Percentiles rank a stretch among this genome's conserved stretches.
Evolutionary conservation across 2,113 vertebrate genomes (phyloP).

Genomic region (Talpa occidentalis): DNA sequence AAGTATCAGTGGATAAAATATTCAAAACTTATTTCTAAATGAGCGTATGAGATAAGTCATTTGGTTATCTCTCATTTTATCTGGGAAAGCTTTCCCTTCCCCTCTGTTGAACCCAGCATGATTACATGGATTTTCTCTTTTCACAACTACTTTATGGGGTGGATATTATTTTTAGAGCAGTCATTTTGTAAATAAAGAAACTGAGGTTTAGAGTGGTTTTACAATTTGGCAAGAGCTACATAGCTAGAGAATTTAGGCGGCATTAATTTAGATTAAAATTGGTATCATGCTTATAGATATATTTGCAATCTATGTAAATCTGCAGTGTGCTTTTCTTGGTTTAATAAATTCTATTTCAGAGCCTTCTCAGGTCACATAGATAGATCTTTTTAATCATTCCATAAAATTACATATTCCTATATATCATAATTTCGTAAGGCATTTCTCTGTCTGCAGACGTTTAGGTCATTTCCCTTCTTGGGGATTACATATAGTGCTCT

Average conservation of each 20-base stretch:
- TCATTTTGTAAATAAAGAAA: constrained; percentile 32
- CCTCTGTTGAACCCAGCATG: not conserved
- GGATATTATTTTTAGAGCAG: not conserved
- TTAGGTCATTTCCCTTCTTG: not conserved
- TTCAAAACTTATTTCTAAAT: not conserved
- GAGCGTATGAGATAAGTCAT: not conserved
- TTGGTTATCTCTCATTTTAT: not conserved
- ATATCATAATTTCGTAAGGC: not conserved
- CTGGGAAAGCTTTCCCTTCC: not conserved
- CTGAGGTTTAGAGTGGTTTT: not conserved
- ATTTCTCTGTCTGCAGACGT: not conserved
- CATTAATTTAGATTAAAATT: constrained; percentile 14
- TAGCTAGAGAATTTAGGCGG: not conserved
- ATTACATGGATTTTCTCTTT: not conserved
- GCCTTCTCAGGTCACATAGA: not conserved
- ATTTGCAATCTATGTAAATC: not conserved
- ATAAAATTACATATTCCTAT: not conserved
- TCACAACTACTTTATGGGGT: not conserved
- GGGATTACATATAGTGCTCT: not conserved
- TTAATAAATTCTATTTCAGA: not conserved
- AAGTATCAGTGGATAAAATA: not conserved
- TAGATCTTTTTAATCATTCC: not conserved
- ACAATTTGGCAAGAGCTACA: not conserved
- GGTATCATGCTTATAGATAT: not conserved
- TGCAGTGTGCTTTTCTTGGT: not conserved